Percentiles rank a stretch among this genome's conserved stretches.
phyloP scores from a whole-genome alignment of 2,888 invertebrate species.

The Therioaphis trifolii region DNA sequence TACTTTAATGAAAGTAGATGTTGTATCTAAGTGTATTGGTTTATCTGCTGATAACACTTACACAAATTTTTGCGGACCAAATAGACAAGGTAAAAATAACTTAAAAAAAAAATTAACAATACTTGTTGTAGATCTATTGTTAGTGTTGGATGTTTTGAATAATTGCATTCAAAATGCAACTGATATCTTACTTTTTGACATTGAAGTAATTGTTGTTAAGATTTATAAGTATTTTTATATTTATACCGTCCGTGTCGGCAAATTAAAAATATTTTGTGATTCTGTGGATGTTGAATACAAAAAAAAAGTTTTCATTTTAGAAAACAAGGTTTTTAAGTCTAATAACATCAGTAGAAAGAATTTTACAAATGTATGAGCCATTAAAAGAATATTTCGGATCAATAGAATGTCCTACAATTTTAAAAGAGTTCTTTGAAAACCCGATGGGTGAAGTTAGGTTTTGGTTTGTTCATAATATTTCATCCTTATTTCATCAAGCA shows the following conservation, averaged over 20 bases:
- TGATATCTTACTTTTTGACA: constrained; percentile 67
- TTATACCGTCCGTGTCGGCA: constrained; percentile 67
- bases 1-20: constrained; percentile 19
- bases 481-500: constrained; percentile 5
- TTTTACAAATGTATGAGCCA: constrained; percentile 66
- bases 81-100: constrained; percentile 2
- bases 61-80: neutral
- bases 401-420: constrained; percentile 66
- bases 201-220: constrained; percentile 67
- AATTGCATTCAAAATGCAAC: constrained; percentile 67
- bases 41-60: constrained; percentile 29
- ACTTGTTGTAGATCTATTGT: constrained; percentile 60
- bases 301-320: constrained; percentile 66
- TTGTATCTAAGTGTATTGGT: neutral
- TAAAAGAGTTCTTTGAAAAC: constrained; percentile 66
- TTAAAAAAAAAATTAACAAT: constrained; percentile 14
- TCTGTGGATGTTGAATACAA: constrained; percentile 67
- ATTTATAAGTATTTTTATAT: constrained; percentile 68
- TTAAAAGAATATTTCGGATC: constrained; percentile 66
- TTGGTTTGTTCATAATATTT: constrained; percentile 52
- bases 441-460: constrained; percentile 62
- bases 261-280: constrained; percentile 68
- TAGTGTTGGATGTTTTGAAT: constrained; percentile 67
- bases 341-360: constrained; percentile 66
- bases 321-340: constrained; percentile 67